These are phyloP conservation scores for Spermophilus dauricus DNA, from an alignment of 2,113 vertebrate genomes.

Conservation along the genomic window DNA sequence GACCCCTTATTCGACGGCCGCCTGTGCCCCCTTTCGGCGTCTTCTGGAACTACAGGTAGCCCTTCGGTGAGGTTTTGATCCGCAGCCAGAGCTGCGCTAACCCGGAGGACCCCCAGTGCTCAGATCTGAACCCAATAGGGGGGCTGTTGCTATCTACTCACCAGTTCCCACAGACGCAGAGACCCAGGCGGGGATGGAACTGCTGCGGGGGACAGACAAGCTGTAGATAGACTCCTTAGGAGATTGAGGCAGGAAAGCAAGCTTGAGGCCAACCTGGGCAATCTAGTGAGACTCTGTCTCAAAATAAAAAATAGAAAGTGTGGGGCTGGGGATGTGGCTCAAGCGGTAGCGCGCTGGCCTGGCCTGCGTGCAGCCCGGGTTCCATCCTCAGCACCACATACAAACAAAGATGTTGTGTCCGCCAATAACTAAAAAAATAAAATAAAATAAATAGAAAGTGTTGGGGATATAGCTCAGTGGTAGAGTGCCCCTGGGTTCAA, in stretches of 20 bases:
- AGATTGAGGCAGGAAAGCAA: too few species aligned
- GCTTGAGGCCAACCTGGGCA: too few species aligned
- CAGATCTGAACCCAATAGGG: background rate
- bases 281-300: too few species aligned
- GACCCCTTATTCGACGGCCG: background rate
- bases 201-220: accelerated
- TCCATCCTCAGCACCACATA: too few species aligned
- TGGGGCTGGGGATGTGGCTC: background rate
- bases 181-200: background rate
- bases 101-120: too few species aligned
- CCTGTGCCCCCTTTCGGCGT: conserved; percentile 49
- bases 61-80: background rate
- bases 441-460: background rate
- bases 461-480: background rate
- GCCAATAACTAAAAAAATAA: too few species aligned
- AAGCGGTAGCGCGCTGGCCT: too few species aligned
- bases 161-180: background rate
- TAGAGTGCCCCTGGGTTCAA: background rate
- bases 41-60: background rate
- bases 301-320: background rate
- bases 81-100: too few species aligned
- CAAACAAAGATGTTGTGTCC: too few species aligned
- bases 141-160: background rate
- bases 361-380: too few species aligned
- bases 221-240: background rate